phyloP scores from a whole-genome alignment of 2,797 vertebrate genomes.

The Anguilla obscura region DNA sequence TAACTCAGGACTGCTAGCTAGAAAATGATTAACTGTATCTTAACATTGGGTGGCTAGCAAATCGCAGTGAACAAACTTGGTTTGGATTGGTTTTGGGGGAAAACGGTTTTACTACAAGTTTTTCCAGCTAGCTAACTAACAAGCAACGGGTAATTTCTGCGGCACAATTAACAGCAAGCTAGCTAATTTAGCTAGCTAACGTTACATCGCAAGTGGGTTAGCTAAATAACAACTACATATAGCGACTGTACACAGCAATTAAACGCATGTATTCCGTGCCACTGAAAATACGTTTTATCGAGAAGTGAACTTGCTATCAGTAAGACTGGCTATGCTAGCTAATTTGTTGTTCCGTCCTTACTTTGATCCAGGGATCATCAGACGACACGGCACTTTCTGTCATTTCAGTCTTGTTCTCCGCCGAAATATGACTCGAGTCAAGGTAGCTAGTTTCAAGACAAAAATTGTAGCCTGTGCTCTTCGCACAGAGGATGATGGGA shows the following conservation, averaged over 20 bases:
- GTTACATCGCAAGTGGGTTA: neutral
- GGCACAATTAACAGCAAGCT: neutral
- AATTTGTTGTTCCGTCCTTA: neutral
- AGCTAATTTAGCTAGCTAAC: neutral
- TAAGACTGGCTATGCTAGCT: neutral
- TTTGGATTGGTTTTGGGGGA: neutral
- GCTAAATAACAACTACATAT: neutral
- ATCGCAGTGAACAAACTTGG: neutral
- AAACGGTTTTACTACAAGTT: neutral
- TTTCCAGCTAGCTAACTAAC: neutral
- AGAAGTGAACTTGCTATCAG: neutral
- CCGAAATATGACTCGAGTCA: neutral
- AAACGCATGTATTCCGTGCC: neutral
- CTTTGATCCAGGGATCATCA: slow-evolving; percentile 8
- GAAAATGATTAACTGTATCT: neutral
- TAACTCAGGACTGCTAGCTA: neutral
- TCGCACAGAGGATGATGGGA: neutral
- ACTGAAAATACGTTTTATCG: neutral
- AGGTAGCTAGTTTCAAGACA: neutral
- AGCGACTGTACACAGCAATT: neutral
- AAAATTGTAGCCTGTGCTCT: neutral
- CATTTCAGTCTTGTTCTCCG: neutral
- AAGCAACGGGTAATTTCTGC: neutral
- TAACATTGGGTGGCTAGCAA: neutral
- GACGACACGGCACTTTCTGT: neutral